Conservation (phyloP, 2,113 vertebrate species). For the Corynorhinus townsendii region DNA sequence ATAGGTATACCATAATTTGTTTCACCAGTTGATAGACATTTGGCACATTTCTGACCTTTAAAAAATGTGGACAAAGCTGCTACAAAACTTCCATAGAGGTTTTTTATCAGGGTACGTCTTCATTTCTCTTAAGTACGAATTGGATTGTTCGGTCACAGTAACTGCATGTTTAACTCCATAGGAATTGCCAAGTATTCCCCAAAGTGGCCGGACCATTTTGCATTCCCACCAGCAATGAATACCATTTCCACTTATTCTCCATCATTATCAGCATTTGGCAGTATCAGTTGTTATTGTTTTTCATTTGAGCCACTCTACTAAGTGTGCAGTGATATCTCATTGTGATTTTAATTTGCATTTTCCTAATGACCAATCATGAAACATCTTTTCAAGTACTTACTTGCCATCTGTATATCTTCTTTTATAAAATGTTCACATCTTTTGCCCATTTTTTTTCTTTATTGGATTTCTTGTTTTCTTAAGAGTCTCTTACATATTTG, state of each 20-base stretch:
- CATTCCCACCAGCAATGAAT: neutral
- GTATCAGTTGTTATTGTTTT: neutral
- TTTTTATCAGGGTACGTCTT: neutral
- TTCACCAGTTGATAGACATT: neutral
- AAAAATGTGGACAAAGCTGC: neutral
- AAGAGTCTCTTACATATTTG: neutral
- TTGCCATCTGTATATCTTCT: neutral
- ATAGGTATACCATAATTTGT: neutral
- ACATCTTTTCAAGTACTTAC: neutral
- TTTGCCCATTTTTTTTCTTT: conserved; percentile 3
- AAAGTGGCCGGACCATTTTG: neutral
- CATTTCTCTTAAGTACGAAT: neutral
- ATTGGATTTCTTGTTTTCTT: neutral
- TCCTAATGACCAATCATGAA: neutral
- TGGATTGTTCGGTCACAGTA: neutral
- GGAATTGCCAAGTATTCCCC: neutral
- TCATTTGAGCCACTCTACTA: neutral
- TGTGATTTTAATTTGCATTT: conserved; percentile 6
- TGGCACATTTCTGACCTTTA: neutral
- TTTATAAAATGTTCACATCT: neutral
- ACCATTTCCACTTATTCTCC: neutral
- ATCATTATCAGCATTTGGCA: neutral
- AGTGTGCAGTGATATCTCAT: neutral
- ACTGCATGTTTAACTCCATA: neutral
- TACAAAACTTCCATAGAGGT: neutral